Evolutionary conservation across 2,797 vertebrate species (phyloP), one percentile per base, ranked within the genome.

Genomic region (Enteromius trimaculatus): DNA sequence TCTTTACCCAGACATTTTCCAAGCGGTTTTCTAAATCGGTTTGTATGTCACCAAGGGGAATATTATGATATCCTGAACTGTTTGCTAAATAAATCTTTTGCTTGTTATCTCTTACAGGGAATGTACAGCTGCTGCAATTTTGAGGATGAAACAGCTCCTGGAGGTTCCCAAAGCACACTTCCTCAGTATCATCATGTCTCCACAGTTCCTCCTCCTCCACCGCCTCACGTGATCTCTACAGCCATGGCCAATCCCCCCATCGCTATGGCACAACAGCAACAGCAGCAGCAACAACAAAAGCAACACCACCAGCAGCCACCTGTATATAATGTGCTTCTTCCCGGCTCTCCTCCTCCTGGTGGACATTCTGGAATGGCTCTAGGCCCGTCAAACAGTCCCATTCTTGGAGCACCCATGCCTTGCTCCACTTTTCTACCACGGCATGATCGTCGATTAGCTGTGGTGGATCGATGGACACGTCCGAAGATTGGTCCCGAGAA

Each of bases 91-190:
- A 84, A 74, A 79, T 87, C 0, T 34, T 75, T 80, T 62, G 70
- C 71, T 79, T 70, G 31, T 72, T 74, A 34, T 82, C 42, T 80
- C 83, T 86, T 81, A 69, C 89, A 97, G 97, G 97, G 97, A 68
- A 98, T 98, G 96, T 98, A 97, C 93, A 97, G 97, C 88, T 98
- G 97, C 91, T 97, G 97, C 92, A 95, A 95, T 87, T 95, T 96
- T 13, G 97, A 98, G 86, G 96, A 97, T 80, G 94, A 95, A 89
- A 96, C 93, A 0, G 65, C 87, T 23, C 88, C 91, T 6, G 90
- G 91, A 86, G 90, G 92, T 79, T 87, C 89, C 34, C 92, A 93
- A 89, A 89, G 84, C 90, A 91, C 93, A 81, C 89, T 95, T 88
- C 92, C 94, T 51, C 94, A 93, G 77, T 95, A 94, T 84, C 94